Base-by-base conservation (phyloP, 2,888 invertebrate species). In the Chymomyza fuscimana region DNA sequence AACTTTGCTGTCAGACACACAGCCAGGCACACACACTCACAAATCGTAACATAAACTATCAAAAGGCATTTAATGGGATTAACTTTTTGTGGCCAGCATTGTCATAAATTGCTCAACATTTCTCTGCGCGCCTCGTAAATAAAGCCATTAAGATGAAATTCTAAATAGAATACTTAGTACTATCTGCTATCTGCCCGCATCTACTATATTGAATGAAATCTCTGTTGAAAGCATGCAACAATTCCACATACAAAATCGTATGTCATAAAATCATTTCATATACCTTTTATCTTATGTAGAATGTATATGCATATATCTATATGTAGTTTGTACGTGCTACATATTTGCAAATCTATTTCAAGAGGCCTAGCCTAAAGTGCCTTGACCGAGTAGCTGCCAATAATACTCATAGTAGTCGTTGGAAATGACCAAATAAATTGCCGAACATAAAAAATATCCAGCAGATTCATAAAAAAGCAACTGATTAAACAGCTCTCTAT, bases 31-130 rank as follows among this genome's bases (percentile, higher is more conserved):
- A 19, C 4, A 22, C n/a, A 29, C 62, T 62, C 25, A 54, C 52
- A 60, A 40, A 67, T 77, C 73, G 73, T 74, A 86, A 83, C 84
- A 87, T 87, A 88, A 88, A 86, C 88, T 89, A 87, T 88, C 82
- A 87, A 73, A 62, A 82, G 78, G 85, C 88, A 86, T 89, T 90
- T 89, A 82, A 82, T 78, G 77, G 87, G 80, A 87, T 89, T 89
- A 87, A 78, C 81, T 77, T 81, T 81, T 80, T 81, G 84, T 78
- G 85, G 81, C 78, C 87, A 82, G 67, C 82, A 78, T 74, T 82
- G 81, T 78, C 82, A 85, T 85, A 86, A 75, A 78, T 79, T 74
- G 73, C 72, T 77, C 75, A 77, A 70, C 73, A 68, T 71, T 40
- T 51, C 87, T 73, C 67, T 85, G 74, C 69, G 72, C 74, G 88